Percentiles rank a stretch among this genome's conserved stretches.
Evolutionary conservation across 1,140 invertebrate genomes (phyloP).

Genomic region (Caenorhabditis brenneri): DNA sequence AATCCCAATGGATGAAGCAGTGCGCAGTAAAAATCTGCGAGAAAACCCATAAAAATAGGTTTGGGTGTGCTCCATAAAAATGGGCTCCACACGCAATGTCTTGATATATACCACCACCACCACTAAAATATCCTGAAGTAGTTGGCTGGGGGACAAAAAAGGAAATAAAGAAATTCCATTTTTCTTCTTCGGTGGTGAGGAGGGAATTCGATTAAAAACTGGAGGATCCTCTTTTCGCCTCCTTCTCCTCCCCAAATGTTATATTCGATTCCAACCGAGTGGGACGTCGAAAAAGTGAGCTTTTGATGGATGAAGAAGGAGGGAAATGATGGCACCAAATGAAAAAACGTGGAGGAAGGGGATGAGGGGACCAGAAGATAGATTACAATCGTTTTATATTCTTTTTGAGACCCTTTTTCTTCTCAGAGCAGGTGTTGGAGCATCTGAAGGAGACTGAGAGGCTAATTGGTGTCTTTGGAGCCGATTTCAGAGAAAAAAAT

Average conservation of each 20-base stretch:
- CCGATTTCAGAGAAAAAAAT: neutral
- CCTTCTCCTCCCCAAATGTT: neutral
- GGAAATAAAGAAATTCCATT: neutral
- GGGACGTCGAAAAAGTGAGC: neutral
- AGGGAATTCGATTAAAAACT: constrained; percentile 30
- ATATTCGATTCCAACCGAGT: neutral
- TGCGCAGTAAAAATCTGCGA: no score
- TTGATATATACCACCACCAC: no score
- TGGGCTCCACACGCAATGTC: no score
- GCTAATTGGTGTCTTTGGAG: no score
- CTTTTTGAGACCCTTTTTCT: neutral
- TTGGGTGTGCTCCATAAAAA: no score
- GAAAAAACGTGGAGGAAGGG: neutral
- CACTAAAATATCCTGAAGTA: no score
- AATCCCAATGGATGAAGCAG: no score
- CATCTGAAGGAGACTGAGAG: no score
- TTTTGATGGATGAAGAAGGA: constrained; percentile 10
- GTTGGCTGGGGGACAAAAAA: neutral
- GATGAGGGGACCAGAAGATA: neutral
- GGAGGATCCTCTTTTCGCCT: neutral
- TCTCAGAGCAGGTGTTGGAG: neutral
- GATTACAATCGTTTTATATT: constrained; percentile 26
- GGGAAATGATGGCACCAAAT: neutral
- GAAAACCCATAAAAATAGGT: no score
- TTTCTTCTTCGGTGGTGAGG: no score